phyloP scores from a whole-genome alignment of 1,140 invertebrate species.

The Heliconius melpomene region DNA sequence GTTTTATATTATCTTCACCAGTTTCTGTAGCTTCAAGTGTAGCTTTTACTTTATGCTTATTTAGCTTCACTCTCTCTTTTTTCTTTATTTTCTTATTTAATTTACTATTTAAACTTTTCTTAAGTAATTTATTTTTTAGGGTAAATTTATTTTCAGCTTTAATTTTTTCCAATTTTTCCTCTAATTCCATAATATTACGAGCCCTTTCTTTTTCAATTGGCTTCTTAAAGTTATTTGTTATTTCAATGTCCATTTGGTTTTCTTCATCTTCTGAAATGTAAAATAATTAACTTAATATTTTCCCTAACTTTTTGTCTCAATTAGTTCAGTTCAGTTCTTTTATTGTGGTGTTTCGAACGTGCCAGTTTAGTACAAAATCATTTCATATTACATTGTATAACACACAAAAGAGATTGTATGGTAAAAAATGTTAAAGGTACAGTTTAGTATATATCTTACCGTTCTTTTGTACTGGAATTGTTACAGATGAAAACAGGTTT shows the following conservation, averaged over 20 bases:
- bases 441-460: constrained; percentile 43
- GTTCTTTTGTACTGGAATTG: constrained; percentile 57
- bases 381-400: too few relatives aligned
- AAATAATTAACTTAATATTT: constrained; percentile 16
- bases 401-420: too few relatives aligned
- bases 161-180: constrained; percentile 71
- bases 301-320: background rate
- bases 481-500: constrained; percentile 62
- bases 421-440: too few relatives aligned
- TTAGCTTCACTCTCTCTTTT: constrained; percentile 55
- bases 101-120: constrained; percentile 73
- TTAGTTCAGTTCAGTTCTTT: too few relatives aligned
- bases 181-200: constrained; percentile 62
- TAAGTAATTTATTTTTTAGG: constrained; percentile 70
- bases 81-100: constrained; percentile 73
- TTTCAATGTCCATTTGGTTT: constrained; percentile 61
- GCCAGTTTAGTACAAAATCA: too few relatives aligned
- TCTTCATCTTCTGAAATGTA: constrained; percentile 57
- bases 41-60: constrained; percentile 58
- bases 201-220: constrained; percentile 57
- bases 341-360: too few relatives aligned
- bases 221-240: constrained; percentile 45
- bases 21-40: constrained; percentile 24
- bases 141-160: constrained; percentile 71
- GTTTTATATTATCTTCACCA: constrained; percentile 25